phyloP scores from a whole-genome alignment of 2,888 invertebrate genomes.

The Listrodromus nycthemerus region DNA sequence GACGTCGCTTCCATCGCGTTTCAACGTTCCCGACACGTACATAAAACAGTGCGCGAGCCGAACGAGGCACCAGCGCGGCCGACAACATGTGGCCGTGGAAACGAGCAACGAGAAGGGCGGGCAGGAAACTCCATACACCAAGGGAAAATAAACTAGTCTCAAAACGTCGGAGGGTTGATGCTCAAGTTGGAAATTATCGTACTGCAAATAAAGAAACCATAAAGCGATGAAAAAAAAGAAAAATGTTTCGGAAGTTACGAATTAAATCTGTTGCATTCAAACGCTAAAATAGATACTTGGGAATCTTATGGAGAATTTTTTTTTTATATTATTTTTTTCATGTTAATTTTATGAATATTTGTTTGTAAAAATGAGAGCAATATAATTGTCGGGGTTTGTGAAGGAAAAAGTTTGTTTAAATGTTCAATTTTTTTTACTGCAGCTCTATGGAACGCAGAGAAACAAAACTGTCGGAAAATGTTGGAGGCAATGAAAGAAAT shows the following conservation, averaged over 20 bases:
- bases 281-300: too few relatives aligned
- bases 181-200: slow-evolving; percentile 4
- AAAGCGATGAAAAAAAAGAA: background rate
- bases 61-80: slow-evolving; percentile 21
- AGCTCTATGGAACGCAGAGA: too few relatives aligned
- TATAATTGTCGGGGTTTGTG: too few relatives aligned
- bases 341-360: too few relatives aligned
- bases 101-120: slow-evolving; percentile 47
- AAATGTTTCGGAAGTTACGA: background rate
- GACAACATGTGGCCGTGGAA: slow-evolving; percentile 63
- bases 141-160: slow-evolving; percentile 3
- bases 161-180: slow-evolving; percentile 30
- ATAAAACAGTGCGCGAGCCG: slow-evolving; percentile 32
- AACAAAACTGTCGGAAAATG: background rate
- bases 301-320: too few relatives aligned
- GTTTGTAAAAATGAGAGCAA: too few relatives aligned
- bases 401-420: too few relatives aligned
- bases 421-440: too few relatives aligned
- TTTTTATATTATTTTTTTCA: too few relatives aligned
- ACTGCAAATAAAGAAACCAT: slow-evolving; percentile 41
- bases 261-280: background rate
- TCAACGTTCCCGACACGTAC: slow-evolving; percentile 21
- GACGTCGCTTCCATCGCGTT: slow-evolving; percentile 60
- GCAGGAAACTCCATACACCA: slow-evolving; percentile 50
- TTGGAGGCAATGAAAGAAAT: slow-evolving; percentile 30